Conservation (phyloP, 1,140 invertebrate genomes). For the Micrasema minimum region DNA sequence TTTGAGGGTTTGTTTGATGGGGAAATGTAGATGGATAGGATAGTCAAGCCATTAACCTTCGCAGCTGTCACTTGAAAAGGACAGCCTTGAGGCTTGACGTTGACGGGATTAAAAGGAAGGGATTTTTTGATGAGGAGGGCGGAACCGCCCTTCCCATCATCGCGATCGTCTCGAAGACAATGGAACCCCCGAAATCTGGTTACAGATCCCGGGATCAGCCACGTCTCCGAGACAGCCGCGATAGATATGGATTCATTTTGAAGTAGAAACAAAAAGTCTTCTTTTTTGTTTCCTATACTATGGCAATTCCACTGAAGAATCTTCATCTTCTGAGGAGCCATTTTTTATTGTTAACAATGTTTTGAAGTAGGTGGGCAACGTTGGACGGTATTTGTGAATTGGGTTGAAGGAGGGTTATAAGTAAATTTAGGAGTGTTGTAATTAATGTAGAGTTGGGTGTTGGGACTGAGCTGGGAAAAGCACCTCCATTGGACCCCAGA, state of each 20-base stretch:
- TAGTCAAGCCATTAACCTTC: background rate
- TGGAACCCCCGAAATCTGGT: background rate
- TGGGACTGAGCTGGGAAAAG: background rate
- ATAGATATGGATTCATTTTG: background rate
- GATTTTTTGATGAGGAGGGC: slow-evolving; percentile 1
- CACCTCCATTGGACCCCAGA: background rate
- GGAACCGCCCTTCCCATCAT: background rate
- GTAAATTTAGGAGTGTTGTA: background rate
- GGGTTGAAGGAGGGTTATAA: background rate
- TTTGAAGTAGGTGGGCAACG: background rate
- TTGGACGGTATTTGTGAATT: background rate
- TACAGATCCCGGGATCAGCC: background rate
- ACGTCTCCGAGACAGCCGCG: background rate
- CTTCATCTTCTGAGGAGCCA: background rate
- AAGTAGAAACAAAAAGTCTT: background rate
- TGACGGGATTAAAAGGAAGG: background rate
- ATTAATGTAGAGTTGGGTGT: background rate
- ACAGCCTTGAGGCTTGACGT: background rate
- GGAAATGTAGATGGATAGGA: no score
- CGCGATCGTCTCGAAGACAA: background rate
- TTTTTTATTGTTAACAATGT: background rate
- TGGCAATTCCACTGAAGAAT: slow-evolving; percentile 16
- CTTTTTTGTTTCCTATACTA: no score
- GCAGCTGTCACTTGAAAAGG: slow-evolving; percentile 1
- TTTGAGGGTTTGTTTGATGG: slow-evolving; percentile 12